Evolutionary conservation across 1,140 invertebrate genomes (phyloP).

Genomic region (Trigoniulus corallinus): DNA sequence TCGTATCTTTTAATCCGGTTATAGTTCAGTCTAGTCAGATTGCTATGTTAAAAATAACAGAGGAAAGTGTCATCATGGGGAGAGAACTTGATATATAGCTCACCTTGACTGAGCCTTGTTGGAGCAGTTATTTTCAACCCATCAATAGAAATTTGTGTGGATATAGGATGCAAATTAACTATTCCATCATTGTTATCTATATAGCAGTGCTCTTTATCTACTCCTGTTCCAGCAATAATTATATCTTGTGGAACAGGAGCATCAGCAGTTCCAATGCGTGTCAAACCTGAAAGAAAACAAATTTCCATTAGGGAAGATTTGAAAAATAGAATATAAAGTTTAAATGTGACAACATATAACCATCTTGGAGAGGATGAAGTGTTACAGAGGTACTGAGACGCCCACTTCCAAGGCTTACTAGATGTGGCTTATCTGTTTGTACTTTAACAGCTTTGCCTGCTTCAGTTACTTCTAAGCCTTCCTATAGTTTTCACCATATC

Average conservation of each 20-base stretch:
- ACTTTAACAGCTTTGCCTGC: constrained; percentile 48
- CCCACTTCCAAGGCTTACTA: constrained; percentile 73
- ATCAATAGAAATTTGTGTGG: constrained; percentile 47
- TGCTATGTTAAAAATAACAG: too few species aligned
- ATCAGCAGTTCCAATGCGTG: constrained; percentile 44
- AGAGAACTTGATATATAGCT: too few species aligned
- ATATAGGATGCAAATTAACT: constrained; percentile 58
- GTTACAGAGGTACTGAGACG: constrained; percentile 76
- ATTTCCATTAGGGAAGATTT: constrained; percentile 6
- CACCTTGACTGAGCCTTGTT: constrained; percentile 58
- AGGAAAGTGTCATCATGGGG: too few species aligned
- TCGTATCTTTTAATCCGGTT: too few species aligned
- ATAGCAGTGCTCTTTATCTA: constrained; percentile 61
- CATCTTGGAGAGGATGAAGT: constrained; percentile 61
- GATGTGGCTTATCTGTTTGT: constrained; percentile 67
- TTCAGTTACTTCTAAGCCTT: constrained; percentile 24
- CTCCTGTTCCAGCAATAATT: constrained; percentile 56
- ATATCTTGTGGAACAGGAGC: constrained; percentile 48
- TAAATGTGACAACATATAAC: constrained; percentile 23
- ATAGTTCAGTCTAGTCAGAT: too few species aligned
- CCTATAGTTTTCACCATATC: not conserved
- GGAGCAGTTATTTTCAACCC: constrained; percentile 42
- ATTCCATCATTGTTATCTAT: constrained; percentile 64
- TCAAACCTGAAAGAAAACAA: constrained; percentile 37
- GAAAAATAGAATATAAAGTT: not conserved